phyloP scores from a whole-genome alignment of 2,797 vertebrate genomes.

The Thamnophis elegans region DNA sequence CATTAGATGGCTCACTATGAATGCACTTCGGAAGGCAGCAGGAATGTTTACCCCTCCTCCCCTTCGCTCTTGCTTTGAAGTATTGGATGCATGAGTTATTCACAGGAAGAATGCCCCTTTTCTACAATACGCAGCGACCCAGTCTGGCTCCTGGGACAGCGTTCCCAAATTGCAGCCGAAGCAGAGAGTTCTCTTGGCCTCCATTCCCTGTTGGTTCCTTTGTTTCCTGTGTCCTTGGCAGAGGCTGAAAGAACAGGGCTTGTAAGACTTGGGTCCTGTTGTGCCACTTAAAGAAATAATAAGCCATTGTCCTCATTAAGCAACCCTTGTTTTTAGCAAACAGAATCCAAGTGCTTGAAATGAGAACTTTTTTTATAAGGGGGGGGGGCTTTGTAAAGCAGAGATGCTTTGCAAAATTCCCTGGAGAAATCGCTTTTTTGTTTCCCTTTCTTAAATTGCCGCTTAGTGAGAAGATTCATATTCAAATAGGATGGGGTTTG shows the following conservation, averaged over 20 bases:
- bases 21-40: constrained; percentile 52
- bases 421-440: constrained; percentile 83
- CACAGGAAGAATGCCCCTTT: constrained; percentile 47
- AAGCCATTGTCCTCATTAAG: constrained; percentile 86
- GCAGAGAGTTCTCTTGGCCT: constrained; percentile 62
- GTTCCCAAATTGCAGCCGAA: constrained; percentile 50
- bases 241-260: constrained; percentile 74
- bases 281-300: constrained; percentile 85
- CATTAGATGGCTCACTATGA: constrained; percentile 78
- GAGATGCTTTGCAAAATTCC: constrained; percentile 76
- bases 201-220: constrained; percentile 68
- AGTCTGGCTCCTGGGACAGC: constrained; percentile 53
- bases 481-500: constrained; percentile 82
- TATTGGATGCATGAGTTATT: constrained; percentile 55
- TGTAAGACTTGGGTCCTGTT: constrained; percentile 75
- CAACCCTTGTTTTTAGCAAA: constrained; percentile 82
- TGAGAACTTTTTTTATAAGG: constrained; percentile 53
- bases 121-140: constrained; percentile 53
- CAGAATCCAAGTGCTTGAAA: constrained; percentile 71
- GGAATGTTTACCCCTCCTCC: constrained; percentile 53
- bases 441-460: constrained; percentile 74
- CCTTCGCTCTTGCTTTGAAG: constrained; percentile 41
- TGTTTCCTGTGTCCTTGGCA: constrained; percentile 82
- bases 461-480: constrained; percentile 83
- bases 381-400: constrained; percentile 16